A percentile compares a stretch with the other conserved stretches of the same genome.
Evolutionary conservation across 2,888 invertebrate genomes (phyloP).

Genomic region (Pinctada fucata): DNA sequence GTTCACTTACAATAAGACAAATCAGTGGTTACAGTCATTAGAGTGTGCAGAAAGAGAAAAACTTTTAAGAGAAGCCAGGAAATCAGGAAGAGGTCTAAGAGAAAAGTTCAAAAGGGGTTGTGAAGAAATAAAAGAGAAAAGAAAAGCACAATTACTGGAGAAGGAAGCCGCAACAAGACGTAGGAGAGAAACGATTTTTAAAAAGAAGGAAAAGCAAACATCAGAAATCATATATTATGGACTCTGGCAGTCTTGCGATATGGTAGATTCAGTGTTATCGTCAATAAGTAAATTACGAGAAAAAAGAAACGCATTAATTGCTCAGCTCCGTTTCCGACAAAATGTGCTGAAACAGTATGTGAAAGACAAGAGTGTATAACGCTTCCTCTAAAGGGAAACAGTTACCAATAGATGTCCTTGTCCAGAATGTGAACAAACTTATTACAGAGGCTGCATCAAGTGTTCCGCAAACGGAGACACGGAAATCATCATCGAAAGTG

Average conservation of each 20-base stretch:
- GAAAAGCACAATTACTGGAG: conserved; percentile 12
- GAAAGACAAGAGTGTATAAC: conserved; percentile 22
- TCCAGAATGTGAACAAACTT: conserved; percentile 15
- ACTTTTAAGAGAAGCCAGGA: conserved; percentile 13
- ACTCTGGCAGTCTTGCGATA: background rate
- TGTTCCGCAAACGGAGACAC: background rate
- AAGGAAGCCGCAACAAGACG: conserved; percentile 13
- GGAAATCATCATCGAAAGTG: background rate
- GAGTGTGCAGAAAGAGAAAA: conserved; percentile 17
- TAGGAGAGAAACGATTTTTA: background rate
- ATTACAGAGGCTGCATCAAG: conserved; percentile 9
- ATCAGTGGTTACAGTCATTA: conserved; percentile 17
- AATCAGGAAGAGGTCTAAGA: conserved; percentile 8
- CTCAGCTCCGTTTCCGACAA: conserved; percentile 13
- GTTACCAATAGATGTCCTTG: conserved; percentile 4
- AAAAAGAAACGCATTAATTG: conserved; percentile 12
- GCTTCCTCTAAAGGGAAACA: conserved; percentile 21
- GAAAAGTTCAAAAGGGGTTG: conserved; percentile 17
- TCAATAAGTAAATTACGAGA: background rate
- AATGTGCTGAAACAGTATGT: conserved; percentile 20
- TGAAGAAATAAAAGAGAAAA: conserved; percentile 6
- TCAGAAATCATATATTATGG: background rate
- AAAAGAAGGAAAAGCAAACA: conserved; percentile 9
- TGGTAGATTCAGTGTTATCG: background rate
- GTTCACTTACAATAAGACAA: conserved; percentile 28